Base-by-base conservation (phyloP, 2,888 invertebrate genomes). In the Lagria hirta region DNA sequence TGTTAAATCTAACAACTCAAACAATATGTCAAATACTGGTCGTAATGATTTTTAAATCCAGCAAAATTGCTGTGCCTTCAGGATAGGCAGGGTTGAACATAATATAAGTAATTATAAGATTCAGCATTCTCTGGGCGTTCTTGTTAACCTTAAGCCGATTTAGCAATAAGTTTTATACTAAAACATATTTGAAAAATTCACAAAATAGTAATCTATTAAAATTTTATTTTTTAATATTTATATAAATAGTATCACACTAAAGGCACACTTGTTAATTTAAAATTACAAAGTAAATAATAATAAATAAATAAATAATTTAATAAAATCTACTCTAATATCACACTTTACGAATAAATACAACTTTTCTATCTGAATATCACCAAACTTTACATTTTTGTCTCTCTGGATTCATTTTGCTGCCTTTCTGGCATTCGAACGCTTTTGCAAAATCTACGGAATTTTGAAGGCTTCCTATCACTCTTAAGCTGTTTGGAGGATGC, bases 391-490 rank as follows among this genome's bases (percentile, higher is more conserved):
- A 79, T 51, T 73, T 75, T 18, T 60, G 58, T 27, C 62, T 60
- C 1, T 62, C 58, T 2, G 80, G 79, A 66, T 79, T 79, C 80
- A 81, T 80, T 18, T 62, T 64, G 10, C 75, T 71, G 2, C 77
- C 76, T 3, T 60, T 53, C 1, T 71, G 71, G 55, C 81, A 81
- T n/a, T 75, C 65, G 62, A 81, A 87, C 0, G 81, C 79, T 6
- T 73, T 66, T 1, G 86, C 77, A 60, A 90, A 90, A 52, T 88
- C 86, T 8, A 77, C 74, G 1, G 81, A 86, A 64, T 90, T 90
- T 52, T 81, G 79, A 1, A 89, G 66, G 0, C 82, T 81, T 0
- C 84, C 88, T 17, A 75, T 74, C 0, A 88, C 79, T 12, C 89
- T 73, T 48, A 87, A 74, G 52, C 75, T 74, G 14, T 83, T 83